These are phyloP conservation scores for Diprion similis DNA, from an alignment of 1,140 invertebrate species.

Conservation along the genomic window DNA sequence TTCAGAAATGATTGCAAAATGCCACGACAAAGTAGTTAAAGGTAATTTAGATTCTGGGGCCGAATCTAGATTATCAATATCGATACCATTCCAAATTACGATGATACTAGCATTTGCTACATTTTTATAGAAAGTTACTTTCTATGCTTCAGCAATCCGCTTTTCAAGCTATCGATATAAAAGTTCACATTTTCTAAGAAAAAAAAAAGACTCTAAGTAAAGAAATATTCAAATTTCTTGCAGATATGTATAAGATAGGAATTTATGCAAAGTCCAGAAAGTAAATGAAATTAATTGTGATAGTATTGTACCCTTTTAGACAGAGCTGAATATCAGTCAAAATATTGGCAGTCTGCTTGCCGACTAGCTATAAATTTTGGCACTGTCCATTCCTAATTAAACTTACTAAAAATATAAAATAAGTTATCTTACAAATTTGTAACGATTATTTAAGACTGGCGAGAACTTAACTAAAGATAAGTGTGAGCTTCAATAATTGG, in stretches of 20 bases:
- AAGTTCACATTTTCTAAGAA: background rate
- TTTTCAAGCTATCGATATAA: background rate
- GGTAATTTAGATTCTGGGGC: slow-evolving; percentile 66
- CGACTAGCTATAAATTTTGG: too few relatives aligned
- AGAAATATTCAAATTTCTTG: too few relatives aligned
- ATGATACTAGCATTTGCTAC: background rate
- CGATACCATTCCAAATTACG: background rate
- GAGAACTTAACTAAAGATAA: background rate
- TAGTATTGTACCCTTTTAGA: background rate
- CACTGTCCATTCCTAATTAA: too few relatives aligned
- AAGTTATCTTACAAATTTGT: background rate
- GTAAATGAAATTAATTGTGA: slow-evolving; percentile 8
- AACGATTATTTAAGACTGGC: background rate
- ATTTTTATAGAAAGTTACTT: background rate
- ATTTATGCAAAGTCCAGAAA: background rate
- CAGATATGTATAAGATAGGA: background rate
- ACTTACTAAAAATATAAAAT: too few relatives aligned
- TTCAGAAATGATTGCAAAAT: slow-evolving; percentile 70
- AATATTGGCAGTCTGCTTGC: background rate
- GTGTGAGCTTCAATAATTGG: background rate
- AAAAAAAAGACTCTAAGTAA: background rate
- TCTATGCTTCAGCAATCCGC: background rate
- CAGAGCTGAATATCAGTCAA: background rate
- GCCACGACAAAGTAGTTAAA: slow-evolving; percentile 71
- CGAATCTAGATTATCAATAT: background rate